These are phyloP conservation scores for Cisticola juncidis DNA, from an alignment of 2,113 vertebrate species.

Conservation along the genomic window DNA sequence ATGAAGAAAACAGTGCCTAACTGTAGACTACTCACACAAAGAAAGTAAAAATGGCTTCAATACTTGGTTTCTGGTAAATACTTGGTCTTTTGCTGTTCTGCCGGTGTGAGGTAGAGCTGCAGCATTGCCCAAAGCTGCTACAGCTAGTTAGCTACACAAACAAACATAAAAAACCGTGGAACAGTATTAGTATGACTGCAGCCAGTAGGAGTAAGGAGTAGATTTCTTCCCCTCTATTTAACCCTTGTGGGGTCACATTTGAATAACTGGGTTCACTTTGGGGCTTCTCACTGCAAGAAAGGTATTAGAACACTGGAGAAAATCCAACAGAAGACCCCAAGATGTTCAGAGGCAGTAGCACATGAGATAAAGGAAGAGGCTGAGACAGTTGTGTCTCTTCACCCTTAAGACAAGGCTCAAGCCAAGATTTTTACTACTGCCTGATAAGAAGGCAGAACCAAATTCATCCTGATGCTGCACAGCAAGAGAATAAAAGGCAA, in stretches of 20 bases:
- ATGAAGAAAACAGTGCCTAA: neutral
- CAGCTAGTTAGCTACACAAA: neutral
- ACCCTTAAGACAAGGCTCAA: neutral
- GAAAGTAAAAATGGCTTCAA: neutral
- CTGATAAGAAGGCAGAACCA: neutral
- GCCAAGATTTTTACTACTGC: neutral
- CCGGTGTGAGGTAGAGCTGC: neutral
- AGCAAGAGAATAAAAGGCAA: neutral
- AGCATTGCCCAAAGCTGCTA: neutral
- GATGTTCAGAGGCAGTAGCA: neutral
- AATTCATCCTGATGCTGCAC: neutral
- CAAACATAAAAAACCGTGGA: neutral
- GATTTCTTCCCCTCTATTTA: neutral
- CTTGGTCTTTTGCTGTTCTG: neutral
- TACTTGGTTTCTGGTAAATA: neutral
- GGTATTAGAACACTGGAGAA: neutral
- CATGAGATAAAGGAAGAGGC: neutral
- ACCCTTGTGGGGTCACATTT: neutral
- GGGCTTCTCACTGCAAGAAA: neutral
- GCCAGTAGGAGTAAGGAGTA: neutral
- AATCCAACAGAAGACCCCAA: neutral
- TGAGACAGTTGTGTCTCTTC: neutral
- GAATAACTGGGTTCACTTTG: neutral
- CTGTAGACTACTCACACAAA: neutral
- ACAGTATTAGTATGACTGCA: neutral